Conservation (phyloP, 2,797 vertebrate genomes). For the Falco peregrinus region DNA sequence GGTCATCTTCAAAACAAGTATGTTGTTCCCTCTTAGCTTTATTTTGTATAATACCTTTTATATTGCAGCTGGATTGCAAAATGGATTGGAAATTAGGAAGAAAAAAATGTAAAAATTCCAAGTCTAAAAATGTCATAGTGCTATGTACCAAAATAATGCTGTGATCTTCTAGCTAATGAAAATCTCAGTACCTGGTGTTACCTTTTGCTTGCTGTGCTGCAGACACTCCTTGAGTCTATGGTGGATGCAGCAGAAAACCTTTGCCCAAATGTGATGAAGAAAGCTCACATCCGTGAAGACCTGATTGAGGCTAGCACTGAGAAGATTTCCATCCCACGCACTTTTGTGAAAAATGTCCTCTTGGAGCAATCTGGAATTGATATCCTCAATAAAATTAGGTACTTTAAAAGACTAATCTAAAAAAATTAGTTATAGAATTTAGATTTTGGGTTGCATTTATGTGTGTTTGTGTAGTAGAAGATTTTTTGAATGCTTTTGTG, state of each 20-base stretch:
- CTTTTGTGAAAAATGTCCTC: slow-evolving; percentile 93
- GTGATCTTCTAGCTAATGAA: not conserved
- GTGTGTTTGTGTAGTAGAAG: not conserved
- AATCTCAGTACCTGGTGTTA: not conserved
- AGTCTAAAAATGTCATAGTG: not conserved
- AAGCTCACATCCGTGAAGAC: slow-evolving; percentile 87
- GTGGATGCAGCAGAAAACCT: slow-evolving; percentile 89
- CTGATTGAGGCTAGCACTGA: slow-evolving; percentile 89
- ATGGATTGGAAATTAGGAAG: not conserved
- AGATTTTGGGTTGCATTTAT: not conserved
- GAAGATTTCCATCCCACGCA: slow-evolving; percentile 91
- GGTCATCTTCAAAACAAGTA: not conserved
- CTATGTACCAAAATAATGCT: not conserved
- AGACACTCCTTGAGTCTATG: slow-evolving; percentile 93
- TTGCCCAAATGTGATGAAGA: slow-evolving; percentile 94
- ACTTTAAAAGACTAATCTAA: not conserved
- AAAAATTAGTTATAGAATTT: not conserved
- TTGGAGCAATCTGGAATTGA: slow-evolving; percentile 95
- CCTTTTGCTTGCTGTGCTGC: slow-evolving; percentile 29
- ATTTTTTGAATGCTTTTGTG: not conserved
- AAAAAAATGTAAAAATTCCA: not conserved
- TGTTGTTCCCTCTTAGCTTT: not conserved
- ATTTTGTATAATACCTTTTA: not conserved
- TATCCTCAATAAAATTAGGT: slow-evolving; percentile 99
- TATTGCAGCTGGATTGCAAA: not conserved